These are phyloP conservation scores for Austrolebias charrua DNA, from an alignment of 2,797 vertebrate genomes.

Conservation along the genomic window DNA sequence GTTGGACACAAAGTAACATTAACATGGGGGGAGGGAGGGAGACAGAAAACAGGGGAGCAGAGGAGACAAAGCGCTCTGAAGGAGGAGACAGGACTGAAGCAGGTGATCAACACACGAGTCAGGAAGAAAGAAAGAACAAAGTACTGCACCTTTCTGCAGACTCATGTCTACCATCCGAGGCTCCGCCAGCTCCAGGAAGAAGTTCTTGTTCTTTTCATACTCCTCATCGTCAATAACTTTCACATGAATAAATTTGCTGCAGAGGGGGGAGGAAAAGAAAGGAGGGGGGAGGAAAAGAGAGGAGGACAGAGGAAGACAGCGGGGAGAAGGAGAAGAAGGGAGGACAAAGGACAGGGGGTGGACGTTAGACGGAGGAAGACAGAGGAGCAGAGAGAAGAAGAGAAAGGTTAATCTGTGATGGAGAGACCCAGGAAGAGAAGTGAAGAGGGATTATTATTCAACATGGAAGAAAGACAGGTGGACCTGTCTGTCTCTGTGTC, in stretches of 20 bases:
- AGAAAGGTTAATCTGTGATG: constrained; percentile 71
- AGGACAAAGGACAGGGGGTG: constrained; percentile 3
- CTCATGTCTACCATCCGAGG: constrained; percentile 99
- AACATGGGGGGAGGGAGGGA: background rate
- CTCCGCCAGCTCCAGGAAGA: constrained; percentile 98
- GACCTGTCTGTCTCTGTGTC: constrained; percentile 29
- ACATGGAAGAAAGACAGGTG: constrained; percentile 60
- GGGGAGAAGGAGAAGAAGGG: background rate
- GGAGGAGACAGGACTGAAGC: constrained; percentile 8
- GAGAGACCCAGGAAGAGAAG: constrained; percentile 60
- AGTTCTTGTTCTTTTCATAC: constrained; percentile 99
- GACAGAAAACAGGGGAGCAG: constrained; percentile 20
- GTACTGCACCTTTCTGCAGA: constrained; percentile 98
- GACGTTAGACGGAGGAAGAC: constrained; percentile 30
- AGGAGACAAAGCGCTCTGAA: constrained; percentile 11
- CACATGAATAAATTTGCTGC: constrained; percentile 97
- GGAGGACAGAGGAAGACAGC: background rate
- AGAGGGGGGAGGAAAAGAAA: constrained; percentile 51
- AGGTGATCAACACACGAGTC: constrained; percentile 14
- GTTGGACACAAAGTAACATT: constrained; percentile 16
- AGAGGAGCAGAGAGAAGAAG: constrained; percentile 38
- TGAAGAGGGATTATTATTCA: constrained; percentile 68
- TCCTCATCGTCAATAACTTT: constrained; percentile 99
- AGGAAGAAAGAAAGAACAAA: constrained; percentile 68
- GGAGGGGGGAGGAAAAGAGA: background rate